These are phyloP conservation scores for Drosophila prosaltans DNA, from an alignment of 1,140 invertebrate genomes.

Conservation along the genomic window DNA sequence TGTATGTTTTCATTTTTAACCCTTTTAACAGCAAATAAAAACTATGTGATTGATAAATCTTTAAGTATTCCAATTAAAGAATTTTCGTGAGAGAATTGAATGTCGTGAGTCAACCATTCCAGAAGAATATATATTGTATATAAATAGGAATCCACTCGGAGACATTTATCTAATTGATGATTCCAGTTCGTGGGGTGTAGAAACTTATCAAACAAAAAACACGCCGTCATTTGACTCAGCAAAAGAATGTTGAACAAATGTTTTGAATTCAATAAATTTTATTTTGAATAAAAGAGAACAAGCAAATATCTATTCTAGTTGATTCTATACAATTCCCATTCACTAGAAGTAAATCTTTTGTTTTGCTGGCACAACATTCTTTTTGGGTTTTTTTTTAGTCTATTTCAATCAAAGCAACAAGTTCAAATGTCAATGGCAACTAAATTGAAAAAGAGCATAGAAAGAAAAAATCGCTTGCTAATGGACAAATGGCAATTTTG, in stretches of 20 bases:
- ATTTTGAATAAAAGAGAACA: not conserved
- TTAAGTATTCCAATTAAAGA: not conserved
- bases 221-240: conserved; percentile 35
- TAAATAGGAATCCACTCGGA: not conserved
- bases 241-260: conserved; percentile 17
- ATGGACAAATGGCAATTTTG: conserved; percentile 62
- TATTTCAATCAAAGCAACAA: conserved; percentile 59
- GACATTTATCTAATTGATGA: conserved; percentile 29
- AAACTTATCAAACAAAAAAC: conserved; percentile 26
- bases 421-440: conserved; percentile 81
- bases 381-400: conserved; percentile 42
- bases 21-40: no score
- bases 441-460: conserved; percentile 57
- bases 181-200: not conserved
- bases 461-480: conserved; percentile 56
- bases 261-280: conserved; percentile 34
- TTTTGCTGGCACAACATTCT: conserved; percentile 1
- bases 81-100: not conserved
- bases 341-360: conserved; percentile 41
- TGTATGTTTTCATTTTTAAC: no score
- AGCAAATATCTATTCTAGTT: not conserved
- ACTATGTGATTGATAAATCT: not conserved
- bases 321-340: conserved; percentile 29
- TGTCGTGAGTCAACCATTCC: conserved; percentile 5
- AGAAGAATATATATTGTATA: not conserved